A percentile compares a stretch with the other conserved stretches of the same genome.
Evolutionary conservation across 2,888 invertebrate species (phyloP).

Genomic region (Epirrita christyi): DNA sequence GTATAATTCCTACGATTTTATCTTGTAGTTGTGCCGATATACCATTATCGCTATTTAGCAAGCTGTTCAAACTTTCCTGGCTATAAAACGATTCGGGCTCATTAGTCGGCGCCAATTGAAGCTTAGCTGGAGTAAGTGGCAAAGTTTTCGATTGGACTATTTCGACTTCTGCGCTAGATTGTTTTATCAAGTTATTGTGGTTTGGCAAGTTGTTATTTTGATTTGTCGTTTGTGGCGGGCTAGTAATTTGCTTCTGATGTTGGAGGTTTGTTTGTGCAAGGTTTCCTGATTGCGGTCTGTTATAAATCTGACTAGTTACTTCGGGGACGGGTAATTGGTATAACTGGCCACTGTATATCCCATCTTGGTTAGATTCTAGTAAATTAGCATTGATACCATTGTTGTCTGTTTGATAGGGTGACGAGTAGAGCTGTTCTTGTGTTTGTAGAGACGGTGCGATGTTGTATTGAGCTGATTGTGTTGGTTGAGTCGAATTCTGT

Average conservation of each 20-base stretch:
- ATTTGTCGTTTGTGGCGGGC: slow-evolving; percentile 32
- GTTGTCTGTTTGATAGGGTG: slow-evolving; percentile 47
- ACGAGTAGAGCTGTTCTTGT: slow-evolving; percentile 46
- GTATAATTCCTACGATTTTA: slow-evolving; percentile 71
- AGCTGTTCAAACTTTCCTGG: slow-evolving; percentile 57
- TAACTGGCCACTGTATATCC: slow-evolving; percentile 74
- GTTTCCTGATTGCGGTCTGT: slow-evolving; percentile 54
- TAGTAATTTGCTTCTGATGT: slow-evolving; percentile 29
- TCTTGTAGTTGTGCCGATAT: slow-evolving; percentile 75
- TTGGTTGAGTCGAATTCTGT: slow-evolving; percentile 41
- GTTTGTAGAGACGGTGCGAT: slow-evolving; percentile 44
- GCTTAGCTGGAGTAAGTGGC: slow-evolving; percentile 52
- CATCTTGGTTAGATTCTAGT: slow-evolving; percentile 49
- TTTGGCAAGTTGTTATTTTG: slow-evolving; percentile 39
- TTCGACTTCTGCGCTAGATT: slow-evolving; percentile 58
- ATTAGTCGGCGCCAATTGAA: slow-evolving; percentile 53
- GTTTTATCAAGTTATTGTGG: slow-evolving; percentile 43
- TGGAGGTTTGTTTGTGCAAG: slow-evolving; percentile 39
- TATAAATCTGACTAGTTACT: slow-evolving; percentile 70
- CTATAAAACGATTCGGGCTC: slow-evolving; percentile 51
- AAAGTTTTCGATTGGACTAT: slow-evolving; percentile 61
- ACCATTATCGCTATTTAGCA: slow-evolving; percentile 59
- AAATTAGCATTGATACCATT: slow-evolving; percentile 38
- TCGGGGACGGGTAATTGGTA: slow-evolving; percentile 75
- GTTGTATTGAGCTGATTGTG: slow-evolving; percentile 48